Percentiles rank a stretch among this genome's conserved stretches.
phyloP scores from a whole-genome alignment of 2,113 vertebrate species.

The Mystacornis crossleyi region DNA sequence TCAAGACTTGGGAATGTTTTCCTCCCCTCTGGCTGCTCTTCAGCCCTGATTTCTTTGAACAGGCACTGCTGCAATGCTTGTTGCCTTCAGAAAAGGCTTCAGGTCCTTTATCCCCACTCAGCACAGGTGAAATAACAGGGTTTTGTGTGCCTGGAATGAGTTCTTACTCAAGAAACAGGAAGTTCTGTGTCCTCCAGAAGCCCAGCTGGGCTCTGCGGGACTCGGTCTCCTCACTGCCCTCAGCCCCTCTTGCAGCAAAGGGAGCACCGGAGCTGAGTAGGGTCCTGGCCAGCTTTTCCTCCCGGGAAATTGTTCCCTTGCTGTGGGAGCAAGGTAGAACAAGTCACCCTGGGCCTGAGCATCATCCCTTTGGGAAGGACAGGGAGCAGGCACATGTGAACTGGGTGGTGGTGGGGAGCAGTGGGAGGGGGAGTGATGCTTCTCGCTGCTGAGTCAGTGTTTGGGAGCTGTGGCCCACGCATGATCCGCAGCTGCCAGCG shows the following conservation, averaged over 20 bases:
- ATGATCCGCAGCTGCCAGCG: background rate
- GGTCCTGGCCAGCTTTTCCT: background rate
- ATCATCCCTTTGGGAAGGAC: background rate
- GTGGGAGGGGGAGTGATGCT: background rate
- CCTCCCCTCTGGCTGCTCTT: background rate
- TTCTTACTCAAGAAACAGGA: fast-evolving
- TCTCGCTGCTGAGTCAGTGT: background rate
- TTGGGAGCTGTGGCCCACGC: fast-evolving
- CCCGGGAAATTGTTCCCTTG: background rate
- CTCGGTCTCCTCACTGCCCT: background rate
- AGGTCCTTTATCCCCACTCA: fast-evolving
- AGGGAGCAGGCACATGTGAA: background rate
- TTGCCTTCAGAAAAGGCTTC: background rate
- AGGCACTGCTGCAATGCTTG: background rate
- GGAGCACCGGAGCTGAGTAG: fast-evolving
- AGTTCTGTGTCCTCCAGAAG: background rate
- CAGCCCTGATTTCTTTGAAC: background rate
- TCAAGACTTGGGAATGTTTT: background rate
- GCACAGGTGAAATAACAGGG: background rate
- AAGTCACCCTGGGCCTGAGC: background rate
- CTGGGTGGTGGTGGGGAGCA: background rate
- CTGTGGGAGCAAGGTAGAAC: background rate
- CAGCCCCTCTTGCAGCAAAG: background rate
- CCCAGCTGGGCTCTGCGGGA: background rate
- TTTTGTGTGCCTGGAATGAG: background rate